Evolutionary conservation across 2,113 vertebrate genomes (phyloP).

Genomic region (Coreoperca whiteheadi): DNA sequence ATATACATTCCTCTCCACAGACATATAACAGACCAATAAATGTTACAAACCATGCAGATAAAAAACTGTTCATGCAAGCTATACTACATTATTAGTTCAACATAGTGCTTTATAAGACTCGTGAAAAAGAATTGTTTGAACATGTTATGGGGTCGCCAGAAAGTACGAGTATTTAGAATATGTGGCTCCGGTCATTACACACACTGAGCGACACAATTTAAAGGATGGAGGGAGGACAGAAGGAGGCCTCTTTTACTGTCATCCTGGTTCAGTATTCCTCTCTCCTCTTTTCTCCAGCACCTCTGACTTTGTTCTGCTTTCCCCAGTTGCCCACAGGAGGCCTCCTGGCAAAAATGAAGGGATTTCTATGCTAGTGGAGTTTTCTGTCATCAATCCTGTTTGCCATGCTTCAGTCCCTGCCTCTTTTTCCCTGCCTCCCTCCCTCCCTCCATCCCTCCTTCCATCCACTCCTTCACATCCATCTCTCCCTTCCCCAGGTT

Average conservation of each 20-base stretch:
- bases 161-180: neutral
- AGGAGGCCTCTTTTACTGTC: neutral
- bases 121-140: neutral
- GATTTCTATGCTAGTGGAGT: slow-evolving; percentile 54
- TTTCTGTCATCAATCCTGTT: slow-evolving; percentile 66
- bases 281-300: slow-evolving; percentile 5
- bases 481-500: slow-evolving; percentile 38
- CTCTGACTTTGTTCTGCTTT: slow-evolving; percentile 38
- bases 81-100: neutral
- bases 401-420: slow-evolving; percentile 33
- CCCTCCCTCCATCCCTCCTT: slow-evolving; percentile 35
- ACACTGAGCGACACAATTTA: neutral
- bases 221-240: slow-evolving; percentile 7
- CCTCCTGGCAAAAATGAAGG: slow-evolving; percentile 46
- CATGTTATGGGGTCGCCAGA: neutral
- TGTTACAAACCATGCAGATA: neutral
- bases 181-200: slow-evolving; percentile 12
- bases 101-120: neutral
- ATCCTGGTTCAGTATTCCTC: slow-evolving; percentile 38
- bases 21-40: neutral
- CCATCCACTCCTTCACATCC: slow-evolving; percentile 22
- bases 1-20: neutral
- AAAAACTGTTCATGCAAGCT: neutral
- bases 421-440: slow-evolving; percentile 11
- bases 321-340: slow-evolving; percentile 21